These are phyloP conservation scores for Geopemphigus sp. DNA, from an alignment of 1,140 invertebrate species.

Conservation along the genomic window DNA sequence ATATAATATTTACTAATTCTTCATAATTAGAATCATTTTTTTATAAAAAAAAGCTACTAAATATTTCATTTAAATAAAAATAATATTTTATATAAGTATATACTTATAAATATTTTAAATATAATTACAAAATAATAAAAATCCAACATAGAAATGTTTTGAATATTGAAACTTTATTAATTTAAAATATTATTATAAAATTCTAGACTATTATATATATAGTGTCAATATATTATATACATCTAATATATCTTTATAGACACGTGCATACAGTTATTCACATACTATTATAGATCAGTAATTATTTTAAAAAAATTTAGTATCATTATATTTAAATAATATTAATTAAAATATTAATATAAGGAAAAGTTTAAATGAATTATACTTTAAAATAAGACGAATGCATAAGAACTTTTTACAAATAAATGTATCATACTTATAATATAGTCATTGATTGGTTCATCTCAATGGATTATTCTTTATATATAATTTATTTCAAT, in stretches of 20 bases:
- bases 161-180: neutral
- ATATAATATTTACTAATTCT: no score
- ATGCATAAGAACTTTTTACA: no score
- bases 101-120: neutral
- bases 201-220: no score
- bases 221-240: no score
- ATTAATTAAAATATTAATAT: no score
- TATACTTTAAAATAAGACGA: no score
- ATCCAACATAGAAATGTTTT: neutral
- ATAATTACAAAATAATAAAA: slow-evolving; percentile 1
- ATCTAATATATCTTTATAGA: no score
- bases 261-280: neutral
- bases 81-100: neutral
- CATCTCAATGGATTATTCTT: neutral
- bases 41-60: no score
- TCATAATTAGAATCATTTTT: no score
- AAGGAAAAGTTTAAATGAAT: no score
- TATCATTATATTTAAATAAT: no score
- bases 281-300: neutral
- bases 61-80: no score
- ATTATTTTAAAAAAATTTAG: neutral
- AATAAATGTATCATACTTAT: neutral
- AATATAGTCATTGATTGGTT: neutral
- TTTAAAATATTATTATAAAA: neutral
- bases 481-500: neutral